Base-by-base conservation (phyloP, 2,113 vertebrate genomes). In the Craseonycteris thonglongyai region DNA sequence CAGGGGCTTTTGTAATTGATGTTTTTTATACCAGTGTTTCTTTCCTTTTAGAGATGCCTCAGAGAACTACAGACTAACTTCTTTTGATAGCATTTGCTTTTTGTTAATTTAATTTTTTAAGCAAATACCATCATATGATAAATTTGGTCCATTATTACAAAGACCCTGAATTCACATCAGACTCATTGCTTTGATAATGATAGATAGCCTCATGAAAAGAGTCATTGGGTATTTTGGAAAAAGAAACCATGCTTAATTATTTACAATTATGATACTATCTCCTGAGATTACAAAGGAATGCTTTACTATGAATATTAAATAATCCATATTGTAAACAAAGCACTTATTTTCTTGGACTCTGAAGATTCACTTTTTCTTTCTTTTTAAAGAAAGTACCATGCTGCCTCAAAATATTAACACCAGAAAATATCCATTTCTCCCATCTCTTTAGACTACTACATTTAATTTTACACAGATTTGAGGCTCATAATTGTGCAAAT, bases 351-450 rank as follows among this genome's bases (percentile, higher is more conserved):
- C 40, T 75, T 93, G 24, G 94, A 19, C 61, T 97, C 97, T 96
- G 84, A 97, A 97, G 84, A 97, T 14, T 45, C 74, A 72, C 6
- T 51, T 0, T 45, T 61, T 80, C 30, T 68, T 66, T 0, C 94
- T 97, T 91, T 96, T 93, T 90, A 88, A 88, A 83, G 89, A 96
- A 96, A 95, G 83, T 54, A 85, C 88, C 71, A 90, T 90, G 69
- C 96, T 75, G 88, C 94, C 87, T 84, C 51, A 92, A 97, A 94
- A 90, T 66, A 97, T 96, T 96, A 93, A 92, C 0, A 3, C 58
- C 95, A 89, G 71, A 83, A 97, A 97, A 97, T 96, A 76, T 94
- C 90, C 94, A 72, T 96, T 97, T 68, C 92, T 90, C 35, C 56
- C 9, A 87, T 42, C 63, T 94, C 66, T 94, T 96, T 90, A 71